Evolutionary conservation across 1,140 invertebrate species (phyloP).

Genomic region (Bombus superbus): DNA sequence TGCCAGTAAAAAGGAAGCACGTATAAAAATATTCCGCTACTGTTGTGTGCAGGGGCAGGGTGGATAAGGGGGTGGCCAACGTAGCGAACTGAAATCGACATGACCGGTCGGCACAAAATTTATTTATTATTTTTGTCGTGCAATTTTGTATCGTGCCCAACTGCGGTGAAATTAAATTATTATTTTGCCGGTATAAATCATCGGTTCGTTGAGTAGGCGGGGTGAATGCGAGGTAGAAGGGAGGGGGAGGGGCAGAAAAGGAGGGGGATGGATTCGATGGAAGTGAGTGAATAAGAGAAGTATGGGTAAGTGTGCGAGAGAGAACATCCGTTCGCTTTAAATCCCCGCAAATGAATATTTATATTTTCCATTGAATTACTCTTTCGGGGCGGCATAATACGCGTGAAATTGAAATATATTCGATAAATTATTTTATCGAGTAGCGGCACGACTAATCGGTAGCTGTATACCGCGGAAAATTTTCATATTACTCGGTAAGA

Average conservation of each 20-base stretch:
- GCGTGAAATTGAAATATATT: slow-evolving; percentile 82
- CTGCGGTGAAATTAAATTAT: slow-evolving; percentile 83
- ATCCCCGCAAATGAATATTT: slow-evolving; percentile 83
- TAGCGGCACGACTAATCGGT: slow-evolving; percentile 78
- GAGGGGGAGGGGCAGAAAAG: not conserved
- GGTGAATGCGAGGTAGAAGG: slow-evolving; percentile 44
- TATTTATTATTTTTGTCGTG: slow-evolving; percentile 83
- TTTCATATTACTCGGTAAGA: slow-evolving; percentile 39
- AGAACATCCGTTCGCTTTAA: slow-evolving; percentile 76
- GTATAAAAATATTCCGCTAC: slow-evolving; percentile 63
- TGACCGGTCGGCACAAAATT: slow-evolving; percentile 80
- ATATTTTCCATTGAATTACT: slow-evolving; percentile 83
- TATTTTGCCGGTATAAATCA: slow-evolving; percentile 82
- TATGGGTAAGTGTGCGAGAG: slow-evolving; percentile 19
- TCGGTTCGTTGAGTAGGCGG: slow-evolving; percentile 62
- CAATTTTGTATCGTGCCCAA: slow-evolving; percentile 82
- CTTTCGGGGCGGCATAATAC: slow-evolving; percentile 81
- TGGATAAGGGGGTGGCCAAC: slow-evolving; percentile 43
- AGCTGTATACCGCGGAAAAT: slow-evolving; percentile 69
- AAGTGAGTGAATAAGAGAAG: slow-evolving; percentile 11
- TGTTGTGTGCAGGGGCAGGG: slow-evolving; percentile 46
- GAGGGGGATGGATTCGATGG: slow-evolving; percentile 20
- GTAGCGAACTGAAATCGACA: slow-evolving; percentile 77
- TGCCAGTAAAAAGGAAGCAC: slow-evolving; percentile 54
- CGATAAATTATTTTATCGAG: slow-evolving; percentile 82